Base-by-base conservation (phyloP, 2,797 vertebrate species). In the Ptychadena robeensis region DNA sequence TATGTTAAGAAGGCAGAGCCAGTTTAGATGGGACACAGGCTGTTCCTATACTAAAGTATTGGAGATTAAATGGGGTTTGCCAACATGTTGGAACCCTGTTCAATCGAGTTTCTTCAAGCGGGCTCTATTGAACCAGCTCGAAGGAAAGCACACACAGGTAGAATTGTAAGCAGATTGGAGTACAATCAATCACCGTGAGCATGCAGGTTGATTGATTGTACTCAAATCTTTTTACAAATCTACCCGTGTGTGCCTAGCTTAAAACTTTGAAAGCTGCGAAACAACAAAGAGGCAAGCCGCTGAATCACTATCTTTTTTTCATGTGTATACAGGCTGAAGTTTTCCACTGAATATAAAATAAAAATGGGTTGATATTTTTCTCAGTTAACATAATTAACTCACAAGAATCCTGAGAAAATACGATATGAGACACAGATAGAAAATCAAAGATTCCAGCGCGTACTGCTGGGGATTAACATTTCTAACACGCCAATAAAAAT, bases 321-420 rank as follows among this genome's bases (percentile, higher is more conserved):
- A 61, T 91, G 90, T 87, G 87, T 92, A 91, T 91, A 91, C 91
- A 92, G 90, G 90, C 90, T 92, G 91, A 93, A 91, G 91, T 91
- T 94, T 92, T 93, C 92, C 90, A 93, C 91, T 93, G 91, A 93
- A n/a, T n/a, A n/a, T n/a, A n/a, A n/a, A n/a, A n/a, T n/a, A n/a
- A n/a, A 92, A 93, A 94, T 90, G 90, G 91, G 90, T 91, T 90
- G 89, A 91, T 88, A 92, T 90, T 90, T 92, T 92, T 93, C 91
- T 1, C 92, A 92, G 92, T 94, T 93, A 93, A 93, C 90, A 91
- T 92, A 94, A 94, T 94, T 94, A 94, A 93, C 92, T 93, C 89
- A 88, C 75, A 88, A 91, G 90, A 91, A 89, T 93, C 91, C 91
- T 86, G 90, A 90, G 92, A 93, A 91, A 92, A 92, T 89, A 89